phyloP scores from a whole-genome alignment of 2,888 invertebrate species.

The Orgyia antiqua region DNA sequence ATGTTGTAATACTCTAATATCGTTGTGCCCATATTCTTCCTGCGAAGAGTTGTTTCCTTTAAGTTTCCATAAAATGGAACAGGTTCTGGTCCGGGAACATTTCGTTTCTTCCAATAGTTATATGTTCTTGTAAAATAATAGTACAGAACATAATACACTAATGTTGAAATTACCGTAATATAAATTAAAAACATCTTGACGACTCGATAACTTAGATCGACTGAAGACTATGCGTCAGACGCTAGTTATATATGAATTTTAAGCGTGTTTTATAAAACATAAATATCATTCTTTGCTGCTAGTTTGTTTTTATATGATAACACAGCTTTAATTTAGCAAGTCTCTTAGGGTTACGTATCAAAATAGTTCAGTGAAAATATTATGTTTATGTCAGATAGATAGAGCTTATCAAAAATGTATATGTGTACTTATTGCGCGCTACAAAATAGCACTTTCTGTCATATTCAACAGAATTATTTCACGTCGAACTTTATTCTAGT shows the following conservation, averaged over 20 bases:
- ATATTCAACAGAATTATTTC: too few species aligned
- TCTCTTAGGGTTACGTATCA: too few species aligned
- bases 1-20: slow-evolving; percentile 21
- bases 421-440: too few species aligned
- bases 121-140: slow-evolving; percentile 21
- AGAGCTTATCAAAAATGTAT: too few species aligned
- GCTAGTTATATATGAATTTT: too few species aligned
- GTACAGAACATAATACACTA: slow-evolving; percentile 5
- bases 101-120: slow-evolving; percentile 20
- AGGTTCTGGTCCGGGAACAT: slow-evolving; percentile 25
- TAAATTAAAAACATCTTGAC: slow-evolving; percentile 1
- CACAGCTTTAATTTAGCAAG: too few species aligned
- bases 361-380: too few species aligned
- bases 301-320: too few species aligned
- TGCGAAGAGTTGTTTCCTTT: slow-evolving; percentile 16
- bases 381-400: too few species aligned
- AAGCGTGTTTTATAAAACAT: background rate
- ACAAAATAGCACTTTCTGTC: too few species aligned
- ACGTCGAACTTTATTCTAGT: too few species aligned
- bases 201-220: background rate
- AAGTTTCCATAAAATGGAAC: slow-evolving; percentile 26
- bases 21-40: slow-evolving; percentile 14
- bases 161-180: background rate
- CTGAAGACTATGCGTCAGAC: background rate
- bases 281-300: too few species aligned